Base-by-base conservation (phyloP, 2,888 invertebrate genomes). In the Folsomia manolachei region DNA sequence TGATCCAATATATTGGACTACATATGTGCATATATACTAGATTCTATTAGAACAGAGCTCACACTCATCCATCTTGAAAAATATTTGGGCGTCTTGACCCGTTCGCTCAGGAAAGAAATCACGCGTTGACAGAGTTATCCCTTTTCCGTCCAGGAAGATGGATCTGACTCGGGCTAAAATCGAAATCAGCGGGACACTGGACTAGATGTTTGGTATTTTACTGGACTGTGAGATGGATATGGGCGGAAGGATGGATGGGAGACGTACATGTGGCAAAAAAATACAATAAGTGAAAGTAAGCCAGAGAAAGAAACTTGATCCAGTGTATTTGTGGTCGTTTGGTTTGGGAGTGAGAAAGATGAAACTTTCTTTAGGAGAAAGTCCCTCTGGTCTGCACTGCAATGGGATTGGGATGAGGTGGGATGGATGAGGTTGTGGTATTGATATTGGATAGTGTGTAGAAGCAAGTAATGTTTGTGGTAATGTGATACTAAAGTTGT, bases 11-110 rank as follows among this genome's bases (percentile, higher is more conserved):
- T n/a, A n/a, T n/a, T n/a, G n/a, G n/a, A n/a, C n/a, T n/a, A n/a
- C n/a, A n/a, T n/a, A n/a, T 52, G 69, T 68, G 64, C 69, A 71
- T 26, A 25, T 39, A 68, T 39, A 62, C 9, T 25, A 14, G 62
- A 19, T 62, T 62, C 62, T 25, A 72, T 52, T 65, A 65, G 56
- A 27, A 51, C 62, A 60, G 56, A 26, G 39, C 39, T 4, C 23
- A 21, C 24, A 71, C 11, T 53, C 66, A 24, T 66, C 61, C 19
- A 14, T 27, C 26, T 70, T 23, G 52, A 27, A 21, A 63, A 52
- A 70, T 52, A 51, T 64, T 27, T 64, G 11, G n/a, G n/a, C 19
- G 4, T 64, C 27, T 18, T 4, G 26, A 9, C 9, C 23, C 39
- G 11, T 39, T 24, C 27, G 19, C 39, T 65, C 39, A 21, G 9